Base-by-base conservation (phyloP, 2,888 invertebrate genomes). In the Marasmarcha lunaedactyla region DNA sequence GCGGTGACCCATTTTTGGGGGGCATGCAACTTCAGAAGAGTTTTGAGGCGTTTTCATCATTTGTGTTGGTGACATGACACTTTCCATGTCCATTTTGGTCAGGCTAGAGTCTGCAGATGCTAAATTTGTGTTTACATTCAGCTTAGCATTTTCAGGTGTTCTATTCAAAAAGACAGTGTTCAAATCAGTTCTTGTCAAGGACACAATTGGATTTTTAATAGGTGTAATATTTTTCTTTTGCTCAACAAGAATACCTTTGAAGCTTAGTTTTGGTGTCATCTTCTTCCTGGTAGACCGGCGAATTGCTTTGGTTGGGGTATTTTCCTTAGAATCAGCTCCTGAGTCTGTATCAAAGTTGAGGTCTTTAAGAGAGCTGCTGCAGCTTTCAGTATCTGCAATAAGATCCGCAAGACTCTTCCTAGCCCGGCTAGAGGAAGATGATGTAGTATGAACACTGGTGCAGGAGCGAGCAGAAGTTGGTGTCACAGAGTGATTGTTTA, bases 311-410 rank as follows among this genome's bases (percentile, higher is more conserved):
- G 70, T 65, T 0, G 83, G 83, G 0, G 78, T 83, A 46, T 84
- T 84, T 44, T 84, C 83, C 61, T 83, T 84, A 1, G 79, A 71
- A 41, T 83, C 83, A 0, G 71, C 62, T 1, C 74, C 71, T 1
- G 84, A 81, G 45, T 84, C 84, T 0, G 81, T 64, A 45, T 84
- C 76, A 41, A 84, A 84, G 48, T 77, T 84, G 0, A 84, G 60
- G 48, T 83, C 84, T 69, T 84, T 81, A 6, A 84, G 47, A 2
- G 84, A 84, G 50, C 83, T 84, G 54, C 83, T 84, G 51, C 84
- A 84, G 51, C 83, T 84, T 46, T 84, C 84, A 1, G 83, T 73
- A 47, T 84, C 83, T 11, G 81, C 83, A 13, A 79, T 81, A 36
- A 83, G 68, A 46, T 68, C 74, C 36, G 78, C 78, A 2, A 83